Evolutionary conservation across 2,113 vertebrate species (phyloP).

Genomic region (Anthoscopus minutus): DNA sequence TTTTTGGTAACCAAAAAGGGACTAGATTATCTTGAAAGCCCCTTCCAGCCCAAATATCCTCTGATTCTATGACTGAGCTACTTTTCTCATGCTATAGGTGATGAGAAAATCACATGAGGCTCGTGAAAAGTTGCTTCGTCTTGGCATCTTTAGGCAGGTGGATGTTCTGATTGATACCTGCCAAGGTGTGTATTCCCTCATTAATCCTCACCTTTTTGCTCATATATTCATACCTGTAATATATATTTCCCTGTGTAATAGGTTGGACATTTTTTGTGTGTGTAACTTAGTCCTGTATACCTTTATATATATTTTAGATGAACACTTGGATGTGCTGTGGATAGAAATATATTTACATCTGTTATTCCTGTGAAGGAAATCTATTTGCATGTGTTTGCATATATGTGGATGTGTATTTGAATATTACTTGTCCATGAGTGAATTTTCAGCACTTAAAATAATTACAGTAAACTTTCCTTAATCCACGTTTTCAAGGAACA

Average conservation of each 20-base stretch:
- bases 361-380: neutral
- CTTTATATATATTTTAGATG: neutral
- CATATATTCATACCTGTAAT: neutral
- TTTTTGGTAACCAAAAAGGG: neutral
- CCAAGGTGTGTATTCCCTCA: constrained; percentile 72
- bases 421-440: neutral
- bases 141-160: constrained; percentile 92
- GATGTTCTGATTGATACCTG: constrained; percentile 93
- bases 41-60: neutral
- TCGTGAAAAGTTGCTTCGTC: constrained; percentile 85
- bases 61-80: neutral
- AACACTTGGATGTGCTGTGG: accelerated
- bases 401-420: neutral
- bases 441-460: neutral
- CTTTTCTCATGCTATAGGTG: constrained; percentile 71
- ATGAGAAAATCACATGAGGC: constrained; percentile 91
- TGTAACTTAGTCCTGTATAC: neutral
- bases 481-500: neutral
- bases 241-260: neutral
- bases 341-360: neutral
- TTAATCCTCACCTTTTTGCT: neutral
- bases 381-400: neutral
- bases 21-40: neutral
- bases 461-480: neutral
- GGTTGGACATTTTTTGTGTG: neutral